Evolutionary conservation across 2,113 vertebrate genomes (phyloP).

Genomic region (Polypterus senegalus): DNA sequence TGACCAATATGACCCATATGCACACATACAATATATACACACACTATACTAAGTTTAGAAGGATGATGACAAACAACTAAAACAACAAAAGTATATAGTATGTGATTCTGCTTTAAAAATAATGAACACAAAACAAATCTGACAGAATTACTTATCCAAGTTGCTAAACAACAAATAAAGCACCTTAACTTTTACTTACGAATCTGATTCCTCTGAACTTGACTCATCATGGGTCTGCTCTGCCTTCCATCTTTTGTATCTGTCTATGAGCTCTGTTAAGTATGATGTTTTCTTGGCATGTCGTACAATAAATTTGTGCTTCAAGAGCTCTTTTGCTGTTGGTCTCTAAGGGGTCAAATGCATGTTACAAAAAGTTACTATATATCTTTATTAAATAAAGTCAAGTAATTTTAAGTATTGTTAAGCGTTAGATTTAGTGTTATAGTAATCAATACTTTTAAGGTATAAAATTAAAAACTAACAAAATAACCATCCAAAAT

Average conservation of each 20-base stretch:
- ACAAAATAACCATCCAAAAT: too few species aligned
- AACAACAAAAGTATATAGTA: too few species aligned
- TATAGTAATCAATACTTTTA: too few species aligned
- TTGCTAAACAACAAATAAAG: background rate
- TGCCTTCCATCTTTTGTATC: conserved; percentile 87
- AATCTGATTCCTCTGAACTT: conserved; percentile 79
- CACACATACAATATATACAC: too few species aligned
- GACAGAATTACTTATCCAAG: background rate
- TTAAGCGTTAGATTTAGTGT: too few species aligned
- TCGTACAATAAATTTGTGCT: conserved; percentile 85
- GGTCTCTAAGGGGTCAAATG: conserved; percentile 60
- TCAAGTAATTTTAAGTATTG: too few species aligned
- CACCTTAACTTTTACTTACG: conserved; percentile 45
- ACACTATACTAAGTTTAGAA: too few species aligned
- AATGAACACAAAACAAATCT: background rate
- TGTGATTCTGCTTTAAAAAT: background rate
- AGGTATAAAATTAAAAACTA: too few species aligned
- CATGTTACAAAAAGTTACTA: too few species aligned
- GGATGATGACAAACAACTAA: too few species aligned
- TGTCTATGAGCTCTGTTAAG: conserved; percentile 83
- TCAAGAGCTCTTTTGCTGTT: conserved; percentile 86
- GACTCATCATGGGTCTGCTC: conserved; percentile 73
- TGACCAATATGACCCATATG: too few species aligned
- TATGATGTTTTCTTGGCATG: conserved; percentile 89
- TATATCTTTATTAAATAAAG: too few species aligned